Percentiles rank a stretch among this genome's conserved stretches.
These are phyloP conservation scores for Acanthococcus lagerstroemiae DNA, from an alignment of 2,888 invertebrate genomes.

Conservation along the genomic window DNA sequence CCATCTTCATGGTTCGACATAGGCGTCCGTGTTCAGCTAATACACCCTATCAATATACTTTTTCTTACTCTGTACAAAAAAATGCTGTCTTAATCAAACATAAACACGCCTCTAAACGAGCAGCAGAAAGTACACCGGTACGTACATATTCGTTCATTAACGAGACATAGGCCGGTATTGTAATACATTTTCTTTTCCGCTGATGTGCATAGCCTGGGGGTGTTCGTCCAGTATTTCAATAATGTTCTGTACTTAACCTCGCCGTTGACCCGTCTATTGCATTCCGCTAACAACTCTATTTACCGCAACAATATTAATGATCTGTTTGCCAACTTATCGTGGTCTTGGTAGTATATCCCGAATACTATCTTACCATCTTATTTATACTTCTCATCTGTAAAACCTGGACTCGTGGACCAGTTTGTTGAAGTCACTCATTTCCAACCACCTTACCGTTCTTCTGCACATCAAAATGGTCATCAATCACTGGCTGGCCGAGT, in stretches of 20 bases:
- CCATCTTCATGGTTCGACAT: too few species aligned
- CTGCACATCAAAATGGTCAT: constrained; percentile 22
- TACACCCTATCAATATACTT: too few species aligned
- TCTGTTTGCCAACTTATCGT: constrained; percentile 25
- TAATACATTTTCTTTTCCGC: constrained; percentile 11
- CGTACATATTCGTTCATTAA: constrained; percentile 23
- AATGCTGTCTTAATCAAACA: too few species aligned
- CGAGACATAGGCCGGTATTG: not conserved
- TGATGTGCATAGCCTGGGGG: constrained; percentile 10
- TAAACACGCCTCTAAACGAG: too few species aligned
- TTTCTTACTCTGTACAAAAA: too few species aligned
- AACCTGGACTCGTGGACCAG: constrained; percentile 14
- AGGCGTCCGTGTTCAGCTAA: too few species aligned
- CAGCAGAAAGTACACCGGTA: too few species aligned
- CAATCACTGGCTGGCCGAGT: constrained; percentile 10
- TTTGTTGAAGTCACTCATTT: constrained; percentile 14
- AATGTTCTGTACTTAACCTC: constrained; percentile 26
- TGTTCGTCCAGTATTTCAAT: constrained; percentile 26
- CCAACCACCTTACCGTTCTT: constrained; percentile 14
- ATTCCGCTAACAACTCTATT: constrained; percentile 27
- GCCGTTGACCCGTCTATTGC: constrained; percentile 13
- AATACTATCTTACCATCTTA: constrained; percentile 25
- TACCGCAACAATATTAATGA: constrained; percentile 28
- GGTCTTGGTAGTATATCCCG: constrained; percentile 11
- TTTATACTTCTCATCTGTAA: constrained; percentile 13